phyloP scores from a whole-genome alignment of 2,113 vertebrate species.

The Desmodus rotundus region DNA sequence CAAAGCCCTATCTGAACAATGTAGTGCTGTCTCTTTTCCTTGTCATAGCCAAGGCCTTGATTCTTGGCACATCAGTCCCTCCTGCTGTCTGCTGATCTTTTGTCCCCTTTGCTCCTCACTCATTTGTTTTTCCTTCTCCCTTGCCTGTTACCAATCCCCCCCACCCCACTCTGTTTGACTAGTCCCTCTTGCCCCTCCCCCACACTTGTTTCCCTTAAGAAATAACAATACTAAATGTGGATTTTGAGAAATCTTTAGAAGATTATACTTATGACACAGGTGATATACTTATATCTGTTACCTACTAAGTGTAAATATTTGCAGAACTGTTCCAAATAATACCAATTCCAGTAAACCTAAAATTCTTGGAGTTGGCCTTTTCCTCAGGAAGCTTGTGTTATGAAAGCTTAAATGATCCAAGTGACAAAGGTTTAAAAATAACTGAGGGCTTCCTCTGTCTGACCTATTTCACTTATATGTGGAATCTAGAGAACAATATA shows the following conservation, averaged over 20 bases:
- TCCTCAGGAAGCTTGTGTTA: not conserved
- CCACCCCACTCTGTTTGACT: not conserved
- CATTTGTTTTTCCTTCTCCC: not conserved
- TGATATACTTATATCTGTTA: not conserved
- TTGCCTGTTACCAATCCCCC: not conserved
- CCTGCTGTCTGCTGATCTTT: not conserved
- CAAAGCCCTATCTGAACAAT: not conserved
- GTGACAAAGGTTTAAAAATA: not conserved
- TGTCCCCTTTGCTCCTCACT: not conserved
- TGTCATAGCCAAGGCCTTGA: accelerated
- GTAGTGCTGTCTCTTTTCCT: not conserved
- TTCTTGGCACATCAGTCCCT: not conserved
- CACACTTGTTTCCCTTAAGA: not conserved
- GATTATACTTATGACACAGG: not conserved
- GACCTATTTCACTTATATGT: not conserved
- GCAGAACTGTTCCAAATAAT: not conserved
- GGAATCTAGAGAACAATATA: not conserved
- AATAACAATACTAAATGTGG: not conserved
- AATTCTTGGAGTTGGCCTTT: slow-evolving; percentile 13
- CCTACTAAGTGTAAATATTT: not conserved
- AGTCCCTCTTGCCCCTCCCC: not conserved
- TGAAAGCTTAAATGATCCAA: not conserved
- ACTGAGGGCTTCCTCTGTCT: not conserved
- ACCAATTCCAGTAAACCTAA: not conserved
- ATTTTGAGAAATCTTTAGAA: not conserved